phyloP scores from a whole-genome alignment of 2,113 vertebrate genomes.

The Hippocampus comes region DNA sequence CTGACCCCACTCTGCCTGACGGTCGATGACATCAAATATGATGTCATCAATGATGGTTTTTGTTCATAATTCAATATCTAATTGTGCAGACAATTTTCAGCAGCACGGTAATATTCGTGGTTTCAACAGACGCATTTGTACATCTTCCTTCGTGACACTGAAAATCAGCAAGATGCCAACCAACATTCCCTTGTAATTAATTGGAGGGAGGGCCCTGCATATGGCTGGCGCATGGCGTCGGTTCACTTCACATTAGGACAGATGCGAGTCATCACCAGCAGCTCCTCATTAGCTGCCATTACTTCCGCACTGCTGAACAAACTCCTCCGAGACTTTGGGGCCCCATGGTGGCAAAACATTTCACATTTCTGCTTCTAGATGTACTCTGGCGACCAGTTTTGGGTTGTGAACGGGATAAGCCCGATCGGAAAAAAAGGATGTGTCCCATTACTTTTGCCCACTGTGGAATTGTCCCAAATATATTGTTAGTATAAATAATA shows the following conservation, averaged over 20 bases:
- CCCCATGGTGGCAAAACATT: conserved; percentile 21
- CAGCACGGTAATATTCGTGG: too few relatives aligned
- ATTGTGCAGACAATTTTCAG: too few relatives aligned
- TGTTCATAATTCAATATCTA: too few relatives aligned
- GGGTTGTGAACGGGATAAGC: too few relatives aligned
- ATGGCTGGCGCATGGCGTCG: conserved; percentile 48
- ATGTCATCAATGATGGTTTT: too few relatives aligned
- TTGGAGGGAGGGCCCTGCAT: conserved; percentile 1
- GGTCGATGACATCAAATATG: too few relatives aligned
- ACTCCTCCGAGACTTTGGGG: conserved; percentile 36
- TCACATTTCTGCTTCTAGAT: conserved; percentile 7
- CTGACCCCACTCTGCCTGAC: too few relatives aligned
- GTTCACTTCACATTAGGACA: conserved; percentile 56
- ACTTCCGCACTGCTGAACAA: conserved; percentile 58
- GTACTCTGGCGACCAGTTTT: neutral
- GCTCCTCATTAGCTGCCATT: conserved; percentile 58
- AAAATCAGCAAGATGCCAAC: neutral
- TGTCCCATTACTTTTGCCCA: too few relatives aligned
- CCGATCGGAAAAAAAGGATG: too few relatives aligned
- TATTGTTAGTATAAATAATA: too few relatives aligned
- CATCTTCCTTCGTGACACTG: neutral
- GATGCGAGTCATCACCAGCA: conserved; percentile 61
- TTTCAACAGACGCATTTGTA: neutral
- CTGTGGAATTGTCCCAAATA: too few relatives aligned
- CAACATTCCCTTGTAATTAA: neutral